Percentiles rank a stretch among this genome's conserved stretches.
Conservation (phyloP, 2,797 vertebrate genomes). For the Spinus pinus region DNA sequence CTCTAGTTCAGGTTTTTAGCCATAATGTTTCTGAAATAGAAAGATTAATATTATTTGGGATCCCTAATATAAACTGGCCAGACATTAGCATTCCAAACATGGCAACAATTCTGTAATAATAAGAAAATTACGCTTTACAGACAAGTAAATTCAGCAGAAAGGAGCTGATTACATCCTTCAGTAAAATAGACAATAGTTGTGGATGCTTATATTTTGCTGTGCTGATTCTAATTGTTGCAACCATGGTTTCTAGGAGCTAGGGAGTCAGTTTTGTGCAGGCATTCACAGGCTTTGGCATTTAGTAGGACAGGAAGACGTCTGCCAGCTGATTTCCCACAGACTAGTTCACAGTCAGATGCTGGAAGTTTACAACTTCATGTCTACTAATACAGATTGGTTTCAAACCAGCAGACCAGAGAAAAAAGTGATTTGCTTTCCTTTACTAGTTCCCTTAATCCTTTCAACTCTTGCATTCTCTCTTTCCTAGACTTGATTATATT, state of each 20-base stretch:
- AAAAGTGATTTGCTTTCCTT: constrained; percentile 3
- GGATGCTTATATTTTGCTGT: background rate
- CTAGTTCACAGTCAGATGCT: background rate
- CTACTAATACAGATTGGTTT: background rate
- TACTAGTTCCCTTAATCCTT: background rate
- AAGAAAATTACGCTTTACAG: background rate
- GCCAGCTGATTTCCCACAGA: background rate
- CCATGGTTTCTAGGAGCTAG: background rate
- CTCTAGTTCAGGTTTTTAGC: background rate
- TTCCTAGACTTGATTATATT: background rate
- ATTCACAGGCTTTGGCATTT: background rate
- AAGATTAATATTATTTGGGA: background rate
- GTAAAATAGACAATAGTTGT: background rate
- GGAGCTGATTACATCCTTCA: background rate
- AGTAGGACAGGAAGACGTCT: background rate
- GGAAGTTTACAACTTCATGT: background rate
- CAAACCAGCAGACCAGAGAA: background rate
- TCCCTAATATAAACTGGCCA: background rate
- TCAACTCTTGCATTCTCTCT: background rate
- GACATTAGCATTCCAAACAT: background rate
- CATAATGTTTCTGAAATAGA: background rate
- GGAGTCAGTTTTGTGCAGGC: background rate
- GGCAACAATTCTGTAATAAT: background rate
- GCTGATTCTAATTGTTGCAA: background rate
- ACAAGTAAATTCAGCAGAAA: background rate